Evolutionary conservation across 2,113 vertebrate species (phyloP), one percentile per base, ranked within the genome.

Genomic region (Sapayoa aenigma): DNA sequence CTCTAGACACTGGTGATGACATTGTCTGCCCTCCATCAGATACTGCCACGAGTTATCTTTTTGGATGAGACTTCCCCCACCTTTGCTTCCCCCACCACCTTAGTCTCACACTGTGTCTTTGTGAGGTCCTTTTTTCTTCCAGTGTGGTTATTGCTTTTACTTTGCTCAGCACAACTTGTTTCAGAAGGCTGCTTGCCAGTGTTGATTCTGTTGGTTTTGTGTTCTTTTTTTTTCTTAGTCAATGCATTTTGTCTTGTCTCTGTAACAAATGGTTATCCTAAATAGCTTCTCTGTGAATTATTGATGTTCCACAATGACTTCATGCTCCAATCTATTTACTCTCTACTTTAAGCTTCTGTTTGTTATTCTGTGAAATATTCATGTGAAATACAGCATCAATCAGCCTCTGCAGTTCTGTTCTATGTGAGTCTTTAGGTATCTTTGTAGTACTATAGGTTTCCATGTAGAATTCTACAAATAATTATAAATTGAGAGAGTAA

Each of bases 281-380:
- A 96, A 84, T 90, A 90, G 92, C 47, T 89, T 81, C n/a, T 89
- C n/a, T 65, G 73, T 90, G 80, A 95, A 88, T 95, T 81, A 90
- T 75, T 89, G 76, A 96, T 97, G 76, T 67, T 90, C 41, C 2
- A 14, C 60, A 81, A 93, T 87, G 69, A 75, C 39, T 90, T 84
- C 60, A 84, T 72, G 24, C 60, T 68, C 56, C 20, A 25, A 1
- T 78, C 42, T 93, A 5, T 86, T 86, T 90, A 59, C 42, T 53
- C 82, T 44, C 56, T 63, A 27, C 47, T 80, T 74, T 23, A 31
- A 79, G 59, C 1, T 1, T 90, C 37, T 75, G 30, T 91, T 62
- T 46, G 9, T 89, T 47, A 47, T 47, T 47, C 46, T 47, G 46
- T 47, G 67, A 75, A 90, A 39, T 28, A 88, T 47, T 73, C 2